Base-by-base conservation (phyloP, 2,888 invertebrate species). In the Athripsodes cinereus region DNA sequence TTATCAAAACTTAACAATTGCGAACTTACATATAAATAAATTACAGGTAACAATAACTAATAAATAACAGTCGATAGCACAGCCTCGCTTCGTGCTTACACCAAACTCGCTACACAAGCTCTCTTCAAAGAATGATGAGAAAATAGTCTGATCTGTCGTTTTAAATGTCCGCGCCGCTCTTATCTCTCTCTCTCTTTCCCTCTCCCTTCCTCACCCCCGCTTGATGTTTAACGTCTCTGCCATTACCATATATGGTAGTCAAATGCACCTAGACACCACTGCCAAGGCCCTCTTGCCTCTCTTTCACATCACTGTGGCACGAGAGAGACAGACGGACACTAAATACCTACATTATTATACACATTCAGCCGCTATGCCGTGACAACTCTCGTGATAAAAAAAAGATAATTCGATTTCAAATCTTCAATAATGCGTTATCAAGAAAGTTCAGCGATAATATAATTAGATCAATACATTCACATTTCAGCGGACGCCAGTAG, bases 201-300 rank as follows among this genome's bases (percentile, higher is more conserved):
- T 68, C 69, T 69, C 60, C 70, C n/a, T n/a, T n/a, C n/a, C n/a
- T n/a, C n/a, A n/a, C n/a, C 71, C 62, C 71, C 71, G 72, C 72
- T 85, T 86, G 87, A 87, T 87, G 77, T 80, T 75, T 75, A 76
- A 71, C 76, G 79, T 82, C 83, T 85, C 87, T 82, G 85, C 88
- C 87, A 85, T 87, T 82, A 85, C 88, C 87, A 85, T 87, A 87
- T 87, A 87, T 83, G 87, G 87, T 80, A 82, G 81, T 81, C 77
- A 74, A 81, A 79, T 81, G 81, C 76, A 80, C 76, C 78, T 81
- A 78, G 80, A 46, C 2, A 46, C 44, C 57, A 51, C 11, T 21
- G 18, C 53, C 53, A 20, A 51, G 31, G 3, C 57, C 22, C 34
- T 19, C 47, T 46, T 26, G 10, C 48, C 20, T 31, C 51, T 21